Base-by-base conservation (phyloP, 2,797 vertebrate species). In the Phataginus tetradactyla region DNA sequence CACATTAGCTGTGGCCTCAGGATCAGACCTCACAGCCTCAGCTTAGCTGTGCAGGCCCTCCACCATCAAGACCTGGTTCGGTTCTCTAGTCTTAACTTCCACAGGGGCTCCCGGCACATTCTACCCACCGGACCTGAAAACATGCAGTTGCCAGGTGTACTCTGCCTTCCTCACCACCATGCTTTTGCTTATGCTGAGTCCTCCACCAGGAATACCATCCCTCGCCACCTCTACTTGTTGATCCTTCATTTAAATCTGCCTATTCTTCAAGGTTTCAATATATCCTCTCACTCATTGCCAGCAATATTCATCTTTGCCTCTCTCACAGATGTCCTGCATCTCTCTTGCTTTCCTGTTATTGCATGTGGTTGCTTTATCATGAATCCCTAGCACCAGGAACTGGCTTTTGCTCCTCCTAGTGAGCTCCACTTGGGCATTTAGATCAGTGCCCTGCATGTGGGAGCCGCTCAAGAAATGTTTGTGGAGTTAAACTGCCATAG, bases 121-220 rank as follows among this genome's bases (percentile, higher is more conserved):
- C 75, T 2, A 1, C 39, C 45, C 53, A 42, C 29, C 0, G 12
- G 42, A 4, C 63, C 25, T 72, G 59, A 64, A 3, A 10, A 20
- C 10, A 3, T 3, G 29, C 32, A 37, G 5, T 3, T 4, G 1
- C 45, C 21, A 3, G 9, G 39, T 37, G 12, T 7, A 25, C 34
- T 61, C 75, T 61, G 29, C 57, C n/a, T 37, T 59, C 13, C 45
- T 51, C 17, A 32, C 34, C 5, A 15, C 57, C 6, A 1, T 21
- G 69, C 20, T 51, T 39, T 14, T 20, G 49, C 21, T 34, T 63
- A 14, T 2, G 7, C n/a, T 68, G 71, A 7, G 39, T 68, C 39
- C 18, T 92, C 20, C 9, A 5, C 11, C 55, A 32, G 20, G 55
- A 6, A 32, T 10, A 7, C 27, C 63, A 37, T 14, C 53, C 61